Evolutionary conservation across 2,888 invertebrate genomes (phyloP), one percentile per base, ranked within the genome.

Genomic region (Rotaria socialis): DNA sequence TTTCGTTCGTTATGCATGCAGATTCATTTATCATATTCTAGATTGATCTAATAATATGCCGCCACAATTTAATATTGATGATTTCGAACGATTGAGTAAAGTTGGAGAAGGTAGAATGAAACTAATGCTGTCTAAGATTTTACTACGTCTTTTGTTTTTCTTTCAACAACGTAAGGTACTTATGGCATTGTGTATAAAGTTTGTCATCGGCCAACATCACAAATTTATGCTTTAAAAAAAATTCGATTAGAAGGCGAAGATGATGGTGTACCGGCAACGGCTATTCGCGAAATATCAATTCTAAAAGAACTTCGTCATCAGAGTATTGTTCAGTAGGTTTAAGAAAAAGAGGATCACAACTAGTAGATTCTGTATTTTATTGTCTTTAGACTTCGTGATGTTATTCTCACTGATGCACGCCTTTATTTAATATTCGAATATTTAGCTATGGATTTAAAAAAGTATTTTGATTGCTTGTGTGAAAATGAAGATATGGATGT

Each of bases 181-280:
- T 99, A 99, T 91, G 99, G 99, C 88, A 96, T 96, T 67, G 99
- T 99, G 22, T 99, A 97, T 91, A 97, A 97, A 94, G 92, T 96
- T 94, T 3, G 94, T 94, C 92, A 94, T 94, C 91, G 90, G 87
- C 91, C 91, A 87, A 92, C 92, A 11, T 90, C 91, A 55, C 89
- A 90, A 87, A 88, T 90, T 87, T 97, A 97, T 55, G 99, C 99
- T 11, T 94, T 99, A 94, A 99, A 99, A 92, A 97, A 97, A 93
- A 98, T 96, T 89, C 94, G 97, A 67, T 92, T 98, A 89, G 97
- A 97, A 88, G 94, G 95, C 87, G 96, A 97, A 90, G 96, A 96
- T 89, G 98, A 99, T 92, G 99, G 99, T 27, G 95, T 99, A 85
- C 99, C 99, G 6, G 96, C 97, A 0, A 99, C 98, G 24, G 96